Evolutionary conservation across 2,113 vertebrate genomes (phyloP), one percentile per base, ranked within the genome.

Genomic region (Leptocoma aspasia): DNA sequence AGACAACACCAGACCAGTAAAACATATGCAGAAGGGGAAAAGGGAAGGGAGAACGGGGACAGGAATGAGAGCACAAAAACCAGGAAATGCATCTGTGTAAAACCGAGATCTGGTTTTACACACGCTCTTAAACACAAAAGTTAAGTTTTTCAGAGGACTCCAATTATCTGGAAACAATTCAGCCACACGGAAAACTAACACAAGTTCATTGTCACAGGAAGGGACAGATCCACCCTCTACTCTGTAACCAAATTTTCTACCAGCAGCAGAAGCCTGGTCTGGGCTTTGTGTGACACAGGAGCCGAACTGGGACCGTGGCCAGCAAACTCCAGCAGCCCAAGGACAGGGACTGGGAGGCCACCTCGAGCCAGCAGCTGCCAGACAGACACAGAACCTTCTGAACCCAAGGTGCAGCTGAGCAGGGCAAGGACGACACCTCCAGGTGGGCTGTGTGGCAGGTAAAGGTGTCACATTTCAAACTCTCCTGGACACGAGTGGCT

Each of bases 1-100:
- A 94, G 93, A 97, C 89, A 96, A 89, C 90, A 96, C 80, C 92
- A 96, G 82, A 96, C 76, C 92, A 95, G 95, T 71, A 86, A 94
- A 96, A 96, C 93, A 97, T 53, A 91, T 94, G 89, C 93, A 86
- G 77, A 73, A 92, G 47, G 93, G 83, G 35, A 86, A 82, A 82
- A 78, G 82, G 93, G 37, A 91, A 92, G 92, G 95, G 95, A 95
- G 80, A 95, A 88, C 0, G 33, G 92, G 64, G 86, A 83, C 89
- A 93, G 71, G 42, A 95, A 64, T 45, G 94, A 88, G 82, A 90
- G 60, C 90, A 84, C 95, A 77, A 78, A 89, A 93, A 90, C 7
- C 92, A 94, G 63, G 86, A 86, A 95, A 96, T 42, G 88, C 90
- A 92, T 81, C 92, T 65, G 86, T 89, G 56, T 86, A 94, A 91